These are phyloP conservation scores for Trachops cirrhosus DNA, from an alignment of 2,797 vertebrate species.

Conservation along the genomic window DNA sequence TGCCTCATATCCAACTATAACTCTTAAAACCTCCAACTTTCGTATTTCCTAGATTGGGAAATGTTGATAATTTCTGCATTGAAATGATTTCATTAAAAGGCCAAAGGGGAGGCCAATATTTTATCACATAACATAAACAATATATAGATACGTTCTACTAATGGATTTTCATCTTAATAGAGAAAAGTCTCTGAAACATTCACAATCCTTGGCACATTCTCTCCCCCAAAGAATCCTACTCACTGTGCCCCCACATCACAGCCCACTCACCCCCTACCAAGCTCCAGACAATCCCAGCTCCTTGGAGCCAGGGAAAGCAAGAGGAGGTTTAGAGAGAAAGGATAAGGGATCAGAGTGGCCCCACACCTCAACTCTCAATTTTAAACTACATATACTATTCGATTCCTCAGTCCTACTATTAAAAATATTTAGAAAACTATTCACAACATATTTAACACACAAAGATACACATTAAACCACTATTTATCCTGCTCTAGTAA, in stretches of 20 bases:
- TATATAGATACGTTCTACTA: neutral
- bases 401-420: neutral
- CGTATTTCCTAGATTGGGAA: neutral
- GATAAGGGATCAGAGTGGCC: neutral
- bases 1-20: neutral
- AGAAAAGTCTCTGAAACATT: slow-evolving; percentile 16
- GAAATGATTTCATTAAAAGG: slow-evolving; percentile 46
- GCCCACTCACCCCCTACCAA: neutral
- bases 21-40: neutral
- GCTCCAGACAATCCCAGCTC: neutral
- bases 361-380: neutral
- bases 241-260: neutral
- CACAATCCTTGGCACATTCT: neutral
- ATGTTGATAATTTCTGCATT: slow-evolving; percentile 26
- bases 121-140: neutral
- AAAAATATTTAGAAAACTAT: neutral
- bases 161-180: slow-evolving; percentile 18
- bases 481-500: neutral
- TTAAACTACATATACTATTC: neutral
- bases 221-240: neutral
- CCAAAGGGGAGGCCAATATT: neutral
- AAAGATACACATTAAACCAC: neutral
- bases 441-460: neutral
- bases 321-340: neutral
- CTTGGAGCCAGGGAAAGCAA: neutral